These are phyloP conservation scores for Chaetoderma sp. DNA, from an alignment of 2,888 invertebrate species.

Conservation along the genomic window DNA sequence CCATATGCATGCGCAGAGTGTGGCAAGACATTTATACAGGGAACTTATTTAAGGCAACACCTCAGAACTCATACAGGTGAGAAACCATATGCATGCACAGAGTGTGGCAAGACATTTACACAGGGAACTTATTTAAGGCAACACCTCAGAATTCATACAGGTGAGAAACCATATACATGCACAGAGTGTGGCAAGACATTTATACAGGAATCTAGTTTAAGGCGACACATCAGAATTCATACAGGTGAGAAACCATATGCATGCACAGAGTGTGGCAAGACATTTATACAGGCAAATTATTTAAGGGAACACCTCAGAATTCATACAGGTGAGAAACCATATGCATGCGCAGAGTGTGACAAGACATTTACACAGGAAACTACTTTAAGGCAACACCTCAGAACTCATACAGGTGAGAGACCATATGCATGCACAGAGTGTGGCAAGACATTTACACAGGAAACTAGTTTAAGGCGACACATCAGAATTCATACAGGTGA, in stretches of 20 bases:
- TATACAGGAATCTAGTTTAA: background rate
- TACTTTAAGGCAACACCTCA: slow-evolving; percentile 35
- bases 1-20: slow-evolving; percentile 13
- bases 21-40: too few relatives aligned
- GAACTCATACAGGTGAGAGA: slow-evolving; percentile 8
- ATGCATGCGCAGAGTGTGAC: slow-evolving; percentile 35
- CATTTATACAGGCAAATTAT: background rate
- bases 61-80: too few relatives aligned
- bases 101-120: too few relatives aligned
- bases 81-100: too few relatives aligned
- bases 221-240: background rate
- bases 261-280: background rate
- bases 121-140: too few relatives aligned
- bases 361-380: slow-evolving; percentile 42
- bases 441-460: slow-evolving; percentile 8
- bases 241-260: background rate
- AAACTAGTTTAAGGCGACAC: slow-evolving; percentile 5
- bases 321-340: slow-evolving; percentile 40
- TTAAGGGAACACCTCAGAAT: slow-evolving; percentile 31
- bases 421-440: slow-evolving; percentile 15
- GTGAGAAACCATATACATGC: background rate
- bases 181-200: background rate
- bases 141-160: background rate
- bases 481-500: slow-evolving; percentile 15
- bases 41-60: too few relatives aligned